A percentile compares a stretch with the other conserved stretches of the same genome.
Conservation (phyloP, 2,113 vertebrate genomes). For the Semnornis frantzii region DNA sequence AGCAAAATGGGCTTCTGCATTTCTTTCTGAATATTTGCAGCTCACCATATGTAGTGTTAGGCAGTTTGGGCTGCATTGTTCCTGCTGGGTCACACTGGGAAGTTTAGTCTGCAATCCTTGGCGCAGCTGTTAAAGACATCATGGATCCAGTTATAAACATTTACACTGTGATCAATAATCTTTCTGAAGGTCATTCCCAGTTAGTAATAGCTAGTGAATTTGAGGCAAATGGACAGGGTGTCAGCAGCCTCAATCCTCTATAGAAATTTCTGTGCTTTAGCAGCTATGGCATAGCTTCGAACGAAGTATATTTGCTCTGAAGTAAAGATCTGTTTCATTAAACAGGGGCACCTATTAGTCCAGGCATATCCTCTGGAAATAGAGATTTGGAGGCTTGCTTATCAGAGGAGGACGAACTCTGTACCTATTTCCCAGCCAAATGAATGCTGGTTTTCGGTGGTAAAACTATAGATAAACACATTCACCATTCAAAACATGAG, state of each 20-base stretch:
- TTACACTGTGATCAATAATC: neutral
- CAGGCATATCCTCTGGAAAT: neutral
- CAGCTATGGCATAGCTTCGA: neutral
- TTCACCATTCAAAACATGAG: neutral
- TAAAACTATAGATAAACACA: neutral
- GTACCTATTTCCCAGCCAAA: neutral
- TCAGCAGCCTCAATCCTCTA: neutral
- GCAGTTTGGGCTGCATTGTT: neutral
- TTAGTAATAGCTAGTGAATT: neutral
- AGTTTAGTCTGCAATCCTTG: neutral
- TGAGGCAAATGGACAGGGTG: neutral
- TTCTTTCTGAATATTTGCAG: neutral
- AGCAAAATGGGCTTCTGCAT: neutral
- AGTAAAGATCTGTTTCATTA: neutral
- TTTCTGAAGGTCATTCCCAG: neutral
- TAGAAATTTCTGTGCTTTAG: neutral
- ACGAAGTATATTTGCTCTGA: neutral
- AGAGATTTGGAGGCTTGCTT: neutral
- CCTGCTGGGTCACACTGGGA: neutral
- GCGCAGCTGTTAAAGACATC: neutral
- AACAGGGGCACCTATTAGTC: neutral
- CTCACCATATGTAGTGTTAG: rapidly evolving
- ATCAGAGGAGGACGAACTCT: neutral
- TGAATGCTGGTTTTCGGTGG: neutral
- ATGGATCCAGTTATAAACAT: neutral